Conservation (phyloP, 2,113 vertebrate genomes). For the Balaeniceps rex region DNA sequence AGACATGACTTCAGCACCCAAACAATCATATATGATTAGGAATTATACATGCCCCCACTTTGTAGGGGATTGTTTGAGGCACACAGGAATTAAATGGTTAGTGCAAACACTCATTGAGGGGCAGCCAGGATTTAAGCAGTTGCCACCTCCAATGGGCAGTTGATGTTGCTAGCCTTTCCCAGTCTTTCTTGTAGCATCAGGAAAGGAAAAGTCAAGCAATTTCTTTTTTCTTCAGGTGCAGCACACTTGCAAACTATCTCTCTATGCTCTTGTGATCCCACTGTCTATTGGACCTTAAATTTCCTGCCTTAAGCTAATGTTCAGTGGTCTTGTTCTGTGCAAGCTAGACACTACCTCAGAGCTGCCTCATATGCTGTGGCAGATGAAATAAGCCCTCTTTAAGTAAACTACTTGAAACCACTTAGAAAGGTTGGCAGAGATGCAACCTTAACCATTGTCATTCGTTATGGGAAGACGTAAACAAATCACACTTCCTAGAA, state of each 20-base stretch:
- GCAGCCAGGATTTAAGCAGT: neutral
- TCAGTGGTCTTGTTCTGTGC: neutral
- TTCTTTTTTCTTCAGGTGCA: neutral
- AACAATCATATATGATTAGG: neutral
- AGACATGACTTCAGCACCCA: neutral
- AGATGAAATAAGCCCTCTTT: neutral
- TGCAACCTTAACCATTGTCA: neutral
- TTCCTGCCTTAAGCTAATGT: neutral
- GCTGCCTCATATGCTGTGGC: neutral
- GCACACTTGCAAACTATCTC: neutral
- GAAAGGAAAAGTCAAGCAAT: neutral
- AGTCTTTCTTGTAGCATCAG: neutral
- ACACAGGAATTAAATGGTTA: neutral
- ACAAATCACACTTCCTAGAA: neutral
- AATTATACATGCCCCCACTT: neutral
- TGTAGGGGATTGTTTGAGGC: neutral
- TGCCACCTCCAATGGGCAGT: neutral
- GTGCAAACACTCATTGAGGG: neutral
- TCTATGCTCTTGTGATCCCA: neutral
- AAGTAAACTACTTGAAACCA: slow-evolving; percentile 12
- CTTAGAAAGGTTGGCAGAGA: neutral
- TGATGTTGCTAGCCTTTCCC: neutral
- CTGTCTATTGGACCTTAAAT: neutral
- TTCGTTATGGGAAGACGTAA: neutral
- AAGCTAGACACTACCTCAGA: neutral